These are phyloP conservation scores for Volucella inflata DNA, from an alignment of 2,888 invertebrate genomes.

Conservation along the genomic window DNA sequence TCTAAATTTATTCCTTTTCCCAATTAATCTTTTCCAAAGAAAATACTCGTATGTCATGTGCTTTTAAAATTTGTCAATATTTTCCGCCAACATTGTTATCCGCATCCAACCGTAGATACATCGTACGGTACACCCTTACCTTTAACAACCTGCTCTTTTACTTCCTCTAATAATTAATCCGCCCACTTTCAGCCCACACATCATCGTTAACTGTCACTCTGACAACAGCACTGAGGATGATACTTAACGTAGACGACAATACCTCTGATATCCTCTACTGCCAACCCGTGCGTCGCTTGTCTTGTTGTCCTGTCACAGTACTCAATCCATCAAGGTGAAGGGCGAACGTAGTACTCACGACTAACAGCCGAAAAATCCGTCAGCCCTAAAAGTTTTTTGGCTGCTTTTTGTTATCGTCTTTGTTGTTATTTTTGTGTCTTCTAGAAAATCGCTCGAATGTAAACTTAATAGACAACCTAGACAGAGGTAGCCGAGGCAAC, in stretches of 20 bases:
- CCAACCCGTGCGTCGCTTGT: neutral
- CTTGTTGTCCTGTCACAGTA: slow-evolving; percentile 68
- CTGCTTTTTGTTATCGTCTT: slow-evolving; percentile 25
- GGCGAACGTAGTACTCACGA: slow-evolving; percentile 3
- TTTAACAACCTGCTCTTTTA: slow-evolving; percentile 13
- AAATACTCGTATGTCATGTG: slow-evolving; percentile 61
- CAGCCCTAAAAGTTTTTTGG: slow-evolving; percentile 51
- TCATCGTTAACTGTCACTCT: slow-evolving; percentile 65
- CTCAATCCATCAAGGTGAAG: slow-evolving; percentile 69
- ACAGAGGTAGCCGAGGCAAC: slow-evolving; percentile 22
- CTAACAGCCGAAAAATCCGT: slow-evolving; percentile 53
- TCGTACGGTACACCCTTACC: neutral
- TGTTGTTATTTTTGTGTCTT: slow-evolving; percentile 48
- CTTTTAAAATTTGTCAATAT: slow-evolving; percentile 61
- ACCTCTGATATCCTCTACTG: slow-evolving; percentile 22
- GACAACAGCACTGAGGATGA: slow-evolving; percentile 51
- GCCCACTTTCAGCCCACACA: slow-evolving; percentile 39
- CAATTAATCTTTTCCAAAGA: slow-evolving; percentile 40
- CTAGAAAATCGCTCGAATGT: slow-evolving; percentile 62
- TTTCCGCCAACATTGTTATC: slow-evolving; percentile 62
- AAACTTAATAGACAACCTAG: slow-evolving; percentile 72
- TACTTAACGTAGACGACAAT: slow-evolving; percentile 56
- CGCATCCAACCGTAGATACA: neutral
- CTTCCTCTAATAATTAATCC: slow-evolving; percentile 59
- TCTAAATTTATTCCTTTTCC: slow-evolving; percentile 6